phyloP scores from a whole-genome alignment of 1,140 invertebrate genomes.

The Drosophila repletoides region DNA sequence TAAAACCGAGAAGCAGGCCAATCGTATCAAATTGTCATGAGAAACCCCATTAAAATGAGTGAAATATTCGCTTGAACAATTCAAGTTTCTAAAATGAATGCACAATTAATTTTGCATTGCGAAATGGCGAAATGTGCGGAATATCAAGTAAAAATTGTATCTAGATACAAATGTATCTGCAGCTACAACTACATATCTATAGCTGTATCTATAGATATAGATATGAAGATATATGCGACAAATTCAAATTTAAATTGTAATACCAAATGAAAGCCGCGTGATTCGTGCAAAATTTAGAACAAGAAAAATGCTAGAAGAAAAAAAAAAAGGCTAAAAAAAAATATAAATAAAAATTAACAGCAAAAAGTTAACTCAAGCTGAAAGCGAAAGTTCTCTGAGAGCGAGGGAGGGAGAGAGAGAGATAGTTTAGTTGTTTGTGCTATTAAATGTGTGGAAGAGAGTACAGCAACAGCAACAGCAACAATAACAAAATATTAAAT shows the following conservation, averaged over 20 bases:
- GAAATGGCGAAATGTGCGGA: conserved; percentile 7
- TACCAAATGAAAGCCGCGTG: conserved; percentile 41
- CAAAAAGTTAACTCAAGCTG: conserved; percentile 37
- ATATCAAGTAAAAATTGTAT: conserved; percentile 2
- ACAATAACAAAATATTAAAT: background rate
- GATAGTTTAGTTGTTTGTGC: conserved; percentile 43
- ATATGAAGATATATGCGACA: background rate
- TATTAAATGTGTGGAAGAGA: conserved; percentile 43
- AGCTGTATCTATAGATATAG: background rate
- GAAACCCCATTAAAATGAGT: background rate
- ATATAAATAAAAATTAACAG: conserved; percentile 34
- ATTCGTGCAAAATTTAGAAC: conserved; percentile 28
- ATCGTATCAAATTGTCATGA: too few relatives aligned
- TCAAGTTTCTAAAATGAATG: conserved; percentile 11
- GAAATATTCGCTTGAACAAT: background rate
- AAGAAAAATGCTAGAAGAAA: background rate
- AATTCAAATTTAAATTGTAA: conserved; percentile 45
- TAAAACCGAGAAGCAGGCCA: too few relatives aligned
- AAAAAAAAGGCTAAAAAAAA: conserved; percentile 10
- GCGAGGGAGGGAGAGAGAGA: too few relatives aligned
- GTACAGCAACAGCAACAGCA: conserved; percentile 13
- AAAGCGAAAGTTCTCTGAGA: conserved; percentile 63
- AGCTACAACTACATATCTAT: too few relatives aligned
- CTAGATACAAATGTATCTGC: background rate
- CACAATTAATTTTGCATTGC: conserved; percentile 29